A percentile compares a stretch with the other conserved stretches of the same genome.
These are phyloP conservation scores for Metacarcinus magister DNA, from an alignment of 2,888 invertebrate genomes.

Conservation along the genomic window DNA sequence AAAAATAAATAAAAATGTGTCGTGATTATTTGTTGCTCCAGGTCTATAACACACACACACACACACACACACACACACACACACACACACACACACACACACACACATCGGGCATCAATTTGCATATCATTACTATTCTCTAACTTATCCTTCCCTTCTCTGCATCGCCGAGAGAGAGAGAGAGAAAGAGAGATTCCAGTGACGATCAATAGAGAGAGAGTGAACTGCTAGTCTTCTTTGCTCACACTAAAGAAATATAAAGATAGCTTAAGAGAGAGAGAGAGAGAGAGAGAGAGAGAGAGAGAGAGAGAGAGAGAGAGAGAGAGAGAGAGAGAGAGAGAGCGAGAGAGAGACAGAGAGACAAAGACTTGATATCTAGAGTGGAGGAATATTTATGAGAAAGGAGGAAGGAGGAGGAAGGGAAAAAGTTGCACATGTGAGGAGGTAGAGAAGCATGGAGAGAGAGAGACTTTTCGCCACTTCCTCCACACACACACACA, in stretches of 20 bases:
- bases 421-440: conserved; percentile 11
- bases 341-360: neutral
- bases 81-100: conserved; percentile 39
- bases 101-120: conserved; percentile 9
- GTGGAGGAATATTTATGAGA: conserved; percentile 22
- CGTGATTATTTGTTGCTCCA: too few relatives aligned
- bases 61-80: conserved; percentile 5
- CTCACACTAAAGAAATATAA: neutral
- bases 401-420: conserved; percentile 3
- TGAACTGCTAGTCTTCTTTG: neutral
- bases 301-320: conserved; percentile 38
- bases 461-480: neutral
- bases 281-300: conserved; percentile 33
- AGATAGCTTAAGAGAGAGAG: neutral
- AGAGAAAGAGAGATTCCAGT: neutral
- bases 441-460: neutral
- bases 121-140: conserved; percentile 26
- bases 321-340: conserved; percentile 26
- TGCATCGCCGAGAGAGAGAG: neutral
- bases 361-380: conserved; percentile 33
- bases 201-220: conserved; percentile 6
- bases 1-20: too few relatives aligned
- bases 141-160: neutral
- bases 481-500: neutral
- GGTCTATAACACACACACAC: too few relatives aligned